Evolutionary conservation across 1,140 invertebrate species (phyloP), one percentile per base, ranked within the genome.

Genomic region (Drosophila miranda): DNA sequence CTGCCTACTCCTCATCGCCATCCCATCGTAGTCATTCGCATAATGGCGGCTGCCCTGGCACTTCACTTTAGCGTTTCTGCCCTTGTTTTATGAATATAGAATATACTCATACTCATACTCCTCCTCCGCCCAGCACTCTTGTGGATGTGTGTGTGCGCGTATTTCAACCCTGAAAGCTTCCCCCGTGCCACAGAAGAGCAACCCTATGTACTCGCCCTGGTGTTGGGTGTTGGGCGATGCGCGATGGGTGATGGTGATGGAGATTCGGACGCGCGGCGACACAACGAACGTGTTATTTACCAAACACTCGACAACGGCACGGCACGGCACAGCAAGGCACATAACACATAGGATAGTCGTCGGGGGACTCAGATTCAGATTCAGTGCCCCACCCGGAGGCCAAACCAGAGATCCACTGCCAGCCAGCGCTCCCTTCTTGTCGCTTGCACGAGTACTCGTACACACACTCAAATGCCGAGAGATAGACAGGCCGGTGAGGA

Each of bases 261-360:
- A 60, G 69, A 72, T 72, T 72, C 69, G 70, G 59, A 74, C 70
- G 63, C 73, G 72, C 73, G 72, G 79, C 81, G 81, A 86, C 81
- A 87, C 82, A 81, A 73, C 77, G 81, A 86, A 87, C 81, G 81
- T 86, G 81, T 86, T 86, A 86, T 86, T 86, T 86, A 86, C 81
- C 81, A 86, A 86, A 86, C 81, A 86, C 81, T 86, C 81, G 80
- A 84, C 82, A 69, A 49, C 68, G 79, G 62, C 64, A 68, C 42
- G 71, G 81, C 34, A 34, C 3, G 9, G 30, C 30, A 34, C 9
- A 9, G 30, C 30, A 68, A 13, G 71, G 81, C 81, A 84, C 77
- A 86, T 84, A 84, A 80, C 81, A 84, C 81, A 81, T 75, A 63
- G 66, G 44, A 30, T 34, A 38, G 34, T 38, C 34, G 5, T 42